Evolutionary conservation across 2,888 invertebrate species (phyloP).

Genomic region (Allophyes oxyacanthae): DNA sequence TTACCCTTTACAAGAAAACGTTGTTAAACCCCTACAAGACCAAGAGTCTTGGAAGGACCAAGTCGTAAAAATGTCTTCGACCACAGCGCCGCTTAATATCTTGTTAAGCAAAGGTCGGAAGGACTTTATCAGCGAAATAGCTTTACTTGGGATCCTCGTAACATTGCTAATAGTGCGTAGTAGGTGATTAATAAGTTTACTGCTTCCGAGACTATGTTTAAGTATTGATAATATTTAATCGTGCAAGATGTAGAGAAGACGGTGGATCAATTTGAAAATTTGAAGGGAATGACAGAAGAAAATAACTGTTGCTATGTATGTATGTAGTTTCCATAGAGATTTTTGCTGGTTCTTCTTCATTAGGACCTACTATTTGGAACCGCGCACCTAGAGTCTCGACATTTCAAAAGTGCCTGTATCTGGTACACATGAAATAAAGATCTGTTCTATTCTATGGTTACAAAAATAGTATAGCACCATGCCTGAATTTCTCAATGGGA

Average conservation of each 20-base stretch:
- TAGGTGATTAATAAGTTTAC: constrained; percentile 18
- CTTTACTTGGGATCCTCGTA: constrained; percentile 1
- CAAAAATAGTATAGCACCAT: too few relatives aligned
- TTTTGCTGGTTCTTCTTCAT: too few relatives aligned
- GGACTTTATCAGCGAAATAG: constrained; percentile 16
- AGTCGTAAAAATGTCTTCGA: constrained; percentile 9
- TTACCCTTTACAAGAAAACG: too few relatives aligned
- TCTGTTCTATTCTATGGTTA: too few relatives aligned
- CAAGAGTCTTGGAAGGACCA: neutral
- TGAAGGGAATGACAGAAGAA: too few relatives aligned
- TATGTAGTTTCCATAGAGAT: too few relatives aligned
- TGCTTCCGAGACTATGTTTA: neutral
- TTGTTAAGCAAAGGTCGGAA: constrained; percentile 10
- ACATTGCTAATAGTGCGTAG: constrained; percentile 13
- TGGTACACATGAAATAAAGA: too few relatives aligned
- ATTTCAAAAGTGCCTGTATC: too few relatives aligned
- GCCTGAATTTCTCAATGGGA: too few relatives aligned
- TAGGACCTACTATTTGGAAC: too few relatives aligned
- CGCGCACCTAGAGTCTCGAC: too few relatives aligned
- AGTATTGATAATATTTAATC: constrained; percentile 8
- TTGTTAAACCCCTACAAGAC: neutral
- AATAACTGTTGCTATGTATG: too few relatives aligned
- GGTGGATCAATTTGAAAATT: neutral
- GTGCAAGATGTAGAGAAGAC: neutral
- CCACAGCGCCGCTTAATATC: constrained; percentile 1